phyloP scores from a whole-genome alignment of 2,113 vertebrate genomes.

The Myiopsitta monachus region DNA sequence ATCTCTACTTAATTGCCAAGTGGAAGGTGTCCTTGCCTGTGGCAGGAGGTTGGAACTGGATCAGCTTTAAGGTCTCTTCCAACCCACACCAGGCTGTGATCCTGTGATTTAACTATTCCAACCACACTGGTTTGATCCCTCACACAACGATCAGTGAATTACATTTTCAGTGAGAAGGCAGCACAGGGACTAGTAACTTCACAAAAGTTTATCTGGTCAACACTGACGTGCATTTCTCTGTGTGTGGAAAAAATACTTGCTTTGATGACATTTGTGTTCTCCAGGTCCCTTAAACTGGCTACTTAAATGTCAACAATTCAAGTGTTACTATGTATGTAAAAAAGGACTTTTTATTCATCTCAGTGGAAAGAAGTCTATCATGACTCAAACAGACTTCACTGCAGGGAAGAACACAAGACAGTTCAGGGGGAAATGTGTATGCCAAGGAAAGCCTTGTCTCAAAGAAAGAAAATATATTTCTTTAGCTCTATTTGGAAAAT shows the following conservation, averaged over 20 bases:
- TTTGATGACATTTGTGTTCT: not conserved
- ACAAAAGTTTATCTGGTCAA: rapidly evolving
- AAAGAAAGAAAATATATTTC: not conserved
- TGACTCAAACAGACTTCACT: not conserved
- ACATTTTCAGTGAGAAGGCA: not conserved
- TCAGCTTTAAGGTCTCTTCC: not conserved
- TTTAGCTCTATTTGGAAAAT: not conserved
- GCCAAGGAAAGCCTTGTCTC: not conserved
- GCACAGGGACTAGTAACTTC: not conserved
- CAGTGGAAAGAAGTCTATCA: not conserved
- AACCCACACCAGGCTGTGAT: not conserved
- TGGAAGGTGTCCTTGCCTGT: not conserved
- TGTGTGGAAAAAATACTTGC: not conserved
- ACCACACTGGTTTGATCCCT: not conserved
- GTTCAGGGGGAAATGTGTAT: not conserved
- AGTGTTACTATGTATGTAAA: not conserved
- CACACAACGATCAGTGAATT: not conserved
- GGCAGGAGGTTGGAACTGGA: not conserved
- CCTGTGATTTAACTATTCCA: not conserved
- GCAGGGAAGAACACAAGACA: not conserved
- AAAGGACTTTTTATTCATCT: not conserved
- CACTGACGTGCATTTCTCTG: rapidly evolving
- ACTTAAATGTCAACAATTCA: not conserved
- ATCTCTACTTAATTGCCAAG: not conserved
- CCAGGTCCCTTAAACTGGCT: not conserved